Evolutionary conservation across 2,113 vertebrate species (phyloP).

Genomic region (Oplegnathus fasciatus): DNA sequence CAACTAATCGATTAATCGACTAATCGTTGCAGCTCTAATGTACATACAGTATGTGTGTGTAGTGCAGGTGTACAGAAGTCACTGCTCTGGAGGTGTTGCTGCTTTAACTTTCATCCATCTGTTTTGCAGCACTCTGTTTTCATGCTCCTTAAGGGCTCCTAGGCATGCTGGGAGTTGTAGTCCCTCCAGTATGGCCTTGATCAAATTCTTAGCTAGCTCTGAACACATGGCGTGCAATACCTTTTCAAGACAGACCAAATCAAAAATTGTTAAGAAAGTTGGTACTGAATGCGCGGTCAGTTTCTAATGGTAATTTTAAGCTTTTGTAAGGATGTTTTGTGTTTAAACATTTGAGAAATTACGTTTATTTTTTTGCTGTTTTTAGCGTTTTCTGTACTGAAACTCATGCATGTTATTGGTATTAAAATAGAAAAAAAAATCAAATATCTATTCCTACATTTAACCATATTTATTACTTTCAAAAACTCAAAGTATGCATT

Average conservation of each 20-base stretch:
- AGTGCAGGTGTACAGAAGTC: background rate
- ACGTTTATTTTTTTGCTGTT: background rate
- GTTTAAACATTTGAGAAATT: background rate
- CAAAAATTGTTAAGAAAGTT: too few relatives aligned
- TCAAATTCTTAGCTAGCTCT: background rate
- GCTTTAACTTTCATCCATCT: background rate
- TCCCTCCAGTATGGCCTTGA: background rate
- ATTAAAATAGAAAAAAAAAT: too few relatives aligned
- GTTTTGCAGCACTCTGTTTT: background rate
- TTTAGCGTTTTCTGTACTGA: background rate
- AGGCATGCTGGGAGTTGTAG: slow-evolving; percentile 43
- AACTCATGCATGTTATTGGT: background rate
- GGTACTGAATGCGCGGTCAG: too few relatives aligned
- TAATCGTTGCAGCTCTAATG: too few relatives aligned
- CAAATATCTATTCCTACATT: background rate
- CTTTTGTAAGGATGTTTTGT: background rate
- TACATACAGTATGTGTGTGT: too few relatives aligned
- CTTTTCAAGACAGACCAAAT: too few relatives aligned
- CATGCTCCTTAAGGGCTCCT: background rate
- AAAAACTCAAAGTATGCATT: background rate
- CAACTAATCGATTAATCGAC: too few relatives aligned
- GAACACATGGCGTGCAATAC: too few relatives aligned
- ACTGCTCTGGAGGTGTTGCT: too few relatives aligned
- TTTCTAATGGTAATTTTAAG: too few relatives aligned
- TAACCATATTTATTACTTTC: background rate